These are phyloP conservation scores for Chalcis sispes DNA, from an alignment of 2,888 invertebrate species.

Conservation along the genomic window DNA sequence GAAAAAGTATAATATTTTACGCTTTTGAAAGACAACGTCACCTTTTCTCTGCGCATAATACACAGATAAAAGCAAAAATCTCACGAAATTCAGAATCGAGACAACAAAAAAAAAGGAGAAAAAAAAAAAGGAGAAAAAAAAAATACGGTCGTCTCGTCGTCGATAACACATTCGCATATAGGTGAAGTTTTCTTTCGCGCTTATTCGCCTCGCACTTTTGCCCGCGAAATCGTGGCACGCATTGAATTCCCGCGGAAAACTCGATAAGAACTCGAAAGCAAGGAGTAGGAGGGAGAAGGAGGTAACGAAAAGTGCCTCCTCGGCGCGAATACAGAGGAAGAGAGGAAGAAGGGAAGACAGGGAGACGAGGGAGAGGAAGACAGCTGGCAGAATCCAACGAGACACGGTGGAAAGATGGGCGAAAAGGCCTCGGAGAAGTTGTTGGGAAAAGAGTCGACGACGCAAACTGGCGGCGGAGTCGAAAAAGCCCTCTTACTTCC, in stretches of 20 bases:
- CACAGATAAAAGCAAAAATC: too few species aligned
- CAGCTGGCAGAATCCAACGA: constrained; percentile 45
- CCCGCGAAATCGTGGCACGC: constrained; percentile 29
- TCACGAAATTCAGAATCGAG: too few species aligned
- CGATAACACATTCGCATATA: too few species aligned
- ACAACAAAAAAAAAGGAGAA: too few species aligned
- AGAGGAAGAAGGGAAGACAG: not conserved
- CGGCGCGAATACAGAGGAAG: not conserved
- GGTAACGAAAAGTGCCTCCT: constrained; percentile 36
- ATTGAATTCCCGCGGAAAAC: constrained; percentile 54
- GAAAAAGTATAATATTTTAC: too few species aligned
- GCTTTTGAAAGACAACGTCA: too few species aligned
- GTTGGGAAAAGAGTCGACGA: not conserved
- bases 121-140: too few species aligned
- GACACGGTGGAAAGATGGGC: constrained; percentile 17
- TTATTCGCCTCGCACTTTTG: not conserved
- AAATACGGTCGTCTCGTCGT: too few species aligned
- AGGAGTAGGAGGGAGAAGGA: not conserved
- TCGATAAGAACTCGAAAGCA: constrained; percentile 45
- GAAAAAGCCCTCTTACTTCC: too few species aligned
- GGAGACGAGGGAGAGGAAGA: not conserved
- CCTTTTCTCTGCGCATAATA: too few species aligned
- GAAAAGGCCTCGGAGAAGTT: constrained; percentile 35
- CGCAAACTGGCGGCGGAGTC: not conserved
- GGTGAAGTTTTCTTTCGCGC: too few species aligned